Base-by-base conservation (phyloP, 2,113 vertebrate genomes). In the Chamaetylas fuelleborni region DNA sequence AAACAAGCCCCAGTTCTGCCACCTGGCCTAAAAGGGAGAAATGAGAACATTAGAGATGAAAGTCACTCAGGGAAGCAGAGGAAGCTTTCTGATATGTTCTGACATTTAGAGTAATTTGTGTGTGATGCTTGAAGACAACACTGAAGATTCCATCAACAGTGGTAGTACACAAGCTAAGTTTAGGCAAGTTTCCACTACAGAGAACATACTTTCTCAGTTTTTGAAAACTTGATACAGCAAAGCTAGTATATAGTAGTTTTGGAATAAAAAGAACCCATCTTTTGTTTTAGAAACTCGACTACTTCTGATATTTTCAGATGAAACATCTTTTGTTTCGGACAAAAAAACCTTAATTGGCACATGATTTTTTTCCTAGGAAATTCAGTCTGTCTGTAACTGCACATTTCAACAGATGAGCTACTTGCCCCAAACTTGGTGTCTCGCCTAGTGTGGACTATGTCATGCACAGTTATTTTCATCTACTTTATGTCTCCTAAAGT, bases 71-170 rank as follows among this genome's bases (percentile, higher is more conserved):
- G 65, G 51, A 91, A 22, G 38, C 33, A 70, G 62, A 56, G 5
- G 4, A 66, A 73, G 40, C 58, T 47, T 40, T 83, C 82, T 96
- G 67, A 93, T 93, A 66, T 83, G 69, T 95, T 94, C 82, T 96
- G 96, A 92, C 19, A 1, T 88, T 70, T 90, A 78, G 72, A 88
- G 80, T 80, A 90, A 74, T 90, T 93, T 71, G 14, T 78, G 34
- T 90, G 47, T 90, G 80, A 94, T 90, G 79, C 80, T 91, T 88
- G 92, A 95, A 86, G 93, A 90, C 88, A 95, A 74, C 47, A 28
- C 34, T 66, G 38, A 76, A 60, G 66, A 77, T 77, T 92, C 77
- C 86, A 74, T 94, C 76, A 78, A 34, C 31, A 38, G 1, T 58
- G 43, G 40, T 88, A 69, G 70, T 40, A 69, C 60, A 54, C 60